Evolutionary conservation across 2,797 vertebrate species (phyloP), one percentile per base, ranked within the genome.

Genomic region (Oreochromis mossambicus): DNA sequence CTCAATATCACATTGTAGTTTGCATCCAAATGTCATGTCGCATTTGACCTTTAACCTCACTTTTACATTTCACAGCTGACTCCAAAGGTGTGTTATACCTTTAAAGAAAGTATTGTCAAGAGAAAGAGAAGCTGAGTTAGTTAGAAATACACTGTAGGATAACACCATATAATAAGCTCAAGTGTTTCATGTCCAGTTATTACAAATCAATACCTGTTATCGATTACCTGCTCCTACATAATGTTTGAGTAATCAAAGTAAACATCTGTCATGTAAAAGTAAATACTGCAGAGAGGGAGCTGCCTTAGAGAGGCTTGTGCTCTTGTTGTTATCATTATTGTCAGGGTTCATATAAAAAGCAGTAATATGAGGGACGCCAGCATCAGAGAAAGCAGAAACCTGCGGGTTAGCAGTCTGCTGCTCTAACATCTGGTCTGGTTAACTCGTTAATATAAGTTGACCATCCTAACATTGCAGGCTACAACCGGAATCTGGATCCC

Each of bases 191-290:
- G 58, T 36, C 4, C 58, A 61, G 2, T 36, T 61, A n/a, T 4
- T n/a, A 61, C 58, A n/a, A 12, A 34, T 34, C 15, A 61, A 4
- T 61, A 61, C 1, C 10, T 36, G 12, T 61, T 61, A 61, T 36
- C 17, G 6, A 61, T 61, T 61, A 61, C 58, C 17, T 61, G 58
- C 58, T 61, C 17, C 32, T 61, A 61, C 32, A n/a, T 61, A 61
- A 34, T 61, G 56, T 34, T 61, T 61, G 29, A 58, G 56, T 61
- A 12, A 61, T 12, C 17, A 36, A 36, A 61, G 58, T 61, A 61
- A 36, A 61, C 4, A 36, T 61, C 32, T 61, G 58, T 34, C 56
- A 17, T 34, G 15, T 2, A 61, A 34, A 61, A 19, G 56, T 36
- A 63, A 63, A 63, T 36, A 63, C 17, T 36, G 58, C 58, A 61